Evolutionary conservation across 2,113 vertebrate species (phyloP), one percentile per base, ranked within the genome.

Genomic region (human): DNA sequence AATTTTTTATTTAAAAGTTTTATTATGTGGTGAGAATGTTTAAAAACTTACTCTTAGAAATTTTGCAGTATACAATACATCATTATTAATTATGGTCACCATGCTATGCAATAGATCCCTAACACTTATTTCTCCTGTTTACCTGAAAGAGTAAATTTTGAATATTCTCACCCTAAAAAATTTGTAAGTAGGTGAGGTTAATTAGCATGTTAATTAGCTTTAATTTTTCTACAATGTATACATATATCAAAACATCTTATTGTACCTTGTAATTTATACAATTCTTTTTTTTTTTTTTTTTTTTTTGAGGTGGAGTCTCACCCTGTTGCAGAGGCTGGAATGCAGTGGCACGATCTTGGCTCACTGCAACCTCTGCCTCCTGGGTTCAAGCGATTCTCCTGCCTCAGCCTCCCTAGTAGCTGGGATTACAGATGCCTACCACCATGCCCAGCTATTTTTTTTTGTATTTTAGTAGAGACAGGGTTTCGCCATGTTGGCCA

Each of bases 261-360:
- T 4, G 8, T 52, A 43, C 27, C 75, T n/a, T 2, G 8, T 72
- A 91, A 64, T 14, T 32, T 64, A 64, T 14, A 1, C 61, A 64
- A 64, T 20, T 20, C 52, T 20, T 20, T 55, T 55, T 55, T 50
- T 50, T 55, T 40, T 50, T 50, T 55, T 40, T 55, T 2, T 50
- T 55, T 55, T 55, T 55, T 55, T 2, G 52, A 55, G 18, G 20
- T 55, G 52, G 52, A 55, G 52, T 55, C 52, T 55, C 18, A 0
- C 18, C 6, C 18, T 55, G 52, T 55, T 6, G 18, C 52, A 18
- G 18, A 55, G 52, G 52, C 52, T 20, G 18, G 52, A 55, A 18
- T 55, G 52, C 52, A 55, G 20, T 55, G 18, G 2, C 2, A 6
- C 6, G 0, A 55, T 20, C 52, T 55, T 2, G 18, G 52, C 6